These are phyloP conservation scores for Rynchops niger DNA, from an alignment of 2,113 vertebrate species.

Conservation along the genomic window DNA sequence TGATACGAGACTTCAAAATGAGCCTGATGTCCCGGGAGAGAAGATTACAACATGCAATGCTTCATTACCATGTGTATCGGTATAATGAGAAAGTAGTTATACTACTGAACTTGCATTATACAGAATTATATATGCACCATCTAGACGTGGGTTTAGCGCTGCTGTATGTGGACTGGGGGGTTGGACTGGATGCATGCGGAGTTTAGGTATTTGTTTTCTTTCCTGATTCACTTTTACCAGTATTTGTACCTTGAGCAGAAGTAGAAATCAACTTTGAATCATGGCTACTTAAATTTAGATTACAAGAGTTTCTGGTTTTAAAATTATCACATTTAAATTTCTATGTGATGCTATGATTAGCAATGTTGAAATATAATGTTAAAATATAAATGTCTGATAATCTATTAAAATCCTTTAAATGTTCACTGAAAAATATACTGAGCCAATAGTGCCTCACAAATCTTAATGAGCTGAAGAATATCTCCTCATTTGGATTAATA, in stretches of 20 bases:
- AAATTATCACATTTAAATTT: slow-evolving; percentile 3
- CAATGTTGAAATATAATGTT: background rate
- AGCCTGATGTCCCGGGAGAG: background rate
- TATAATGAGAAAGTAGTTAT: slow-evolving; percentile 26
- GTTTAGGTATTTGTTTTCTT: background rate
- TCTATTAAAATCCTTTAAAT: slow-evolving; percentile 53
- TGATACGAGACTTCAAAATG: background rate
- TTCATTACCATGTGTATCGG: slow-evolving; percentile 51
- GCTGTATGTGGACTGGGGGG: background rate
- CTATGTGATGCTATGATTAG: background rate
- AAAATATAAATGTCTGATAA: slow-evolving; percentile 25
- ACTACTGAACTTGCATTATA: background rate
- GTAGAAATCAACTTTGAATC: background rate
- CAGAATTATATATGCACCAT: background rate
- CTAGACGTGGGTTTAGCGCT: background rate
- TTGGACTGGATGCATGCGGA: background rate
- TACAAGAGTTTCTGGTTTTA: background rate
- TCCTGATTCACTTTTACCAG: background rate
- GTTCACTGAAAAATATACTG: slow-evolving; percentile 25
- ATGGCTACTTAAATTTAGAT: background rate
- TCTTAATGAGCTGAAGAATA: slow-evolving; percentile 58
- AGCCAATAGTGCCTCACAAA: slow-evolving; percentile 33
- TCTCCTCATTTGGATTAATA: slow-evolving; percentile 49
- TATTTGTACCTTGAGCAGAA: background rate
- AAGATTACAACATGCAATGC: slow-evolving; percentile 17